Evolutionary conservation across 1,140 invertebrate genomes (phyloP), one percentile per base, ranked within the genome.

Genomic region (Conopomorpha cramerella): DNA sequence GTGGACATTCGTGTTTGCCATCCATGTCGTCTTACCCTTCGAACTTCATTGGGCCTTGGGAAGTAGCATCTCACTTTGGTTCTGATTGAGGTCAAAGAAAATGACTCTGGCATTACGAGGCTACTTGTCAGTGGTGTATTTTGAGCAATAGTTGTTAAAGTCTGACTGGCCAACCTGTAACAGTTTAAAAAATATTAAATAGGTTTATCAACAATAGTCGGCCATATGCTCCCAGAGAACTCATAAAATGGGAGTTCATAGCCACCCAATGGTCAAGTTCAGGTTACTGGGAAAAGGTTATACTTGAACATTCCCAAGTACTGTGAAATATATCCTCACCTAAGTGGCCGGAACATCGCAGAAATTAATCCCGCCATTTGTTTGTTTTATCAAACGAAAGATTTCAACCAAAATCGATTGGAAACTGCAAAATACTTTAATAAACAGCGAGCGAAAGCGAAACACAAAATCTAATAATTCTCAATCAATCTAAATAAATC

Each of bases 1-100:
- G 88, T 91, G 1, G 84, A 80, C 76, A 92, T 86, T 48, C 87
- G 80, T 0, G 74, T 68, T 11, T 79, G 52, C 82, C 82, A 91
- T 1, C 90, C 89, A 45, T 89, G 85, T 2, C 79, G 78, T 33
- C 82, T 82, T 6, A 91, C 80, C 46, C 89, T 79, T 50, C 78
- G 85, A 0, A 78, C 78, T 77, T 92, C 90, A 38, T 77, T 85
- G 0, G 90, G 86, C 23, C 83, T 72, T 3, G 89, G 89, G 47
- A 91, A 91, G 45, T 88, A 82, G 50, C 81, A 81, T 16, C 87
- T 79, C 0, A 76, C 66, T 45, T 76, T 76, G n/a, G 52, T 72
- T 45, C 71, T 55, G 18, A 76, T 45, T 15, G 61, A 45, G 6
- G 55, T 50, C 15, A 76, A 14, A 15, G 52, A 53, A 36, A 49